Percentiles rank a stretch among this genome's conserved stretches.
Evolutionary conservation across 2,888 invertebrate species (phyloP).

Genomic region (Eristalis tenax): DNA sequence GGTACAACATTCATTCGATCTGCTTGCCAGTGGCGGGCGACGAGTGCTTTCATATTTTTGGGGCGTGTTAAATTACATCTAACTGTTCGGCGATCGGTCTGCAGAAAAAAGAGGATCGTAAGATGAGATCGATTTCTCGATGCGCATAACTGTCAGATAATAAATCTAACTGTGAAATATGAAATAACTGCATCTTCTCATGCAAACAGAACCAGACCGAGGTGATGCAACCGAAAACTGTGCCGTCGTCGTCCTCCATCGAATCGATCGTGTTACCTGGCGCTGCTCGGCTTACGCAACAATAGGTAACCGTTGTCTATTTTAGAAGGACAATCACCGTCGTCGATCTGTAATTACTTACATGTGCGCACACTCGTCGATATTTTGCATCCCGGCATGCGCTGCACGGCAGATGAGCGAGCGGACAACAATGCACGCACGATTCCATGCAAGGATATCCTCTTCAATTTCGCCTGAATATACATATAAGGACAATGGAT

Average conservation of each 20-base stretch:
- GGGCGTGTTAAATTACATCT: constrained; percentile 77
- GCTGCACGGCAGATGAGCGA: constrained; percentile 63
- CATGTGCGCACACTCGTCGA: constrained; percentile 15
- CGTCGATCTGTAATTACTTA: constrained; percentile 51
- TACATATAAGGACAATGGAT: constrained; percentile 55
- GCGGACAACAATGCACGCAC: constrained; percentile 33
- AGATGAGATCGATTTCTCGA: constrained; percentile 51
- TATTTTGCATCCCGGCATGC: constrained; percentile 58
- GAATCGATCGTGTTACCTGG: constrained; percentile 65
- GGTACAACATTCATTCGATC: constrained; percentile 51
- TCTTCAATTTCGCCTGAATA: constrained; percentile 55
- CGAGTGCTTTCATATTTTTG: constrained; percentile 50
- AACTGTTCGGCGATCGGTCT: constrained; percentile 61
- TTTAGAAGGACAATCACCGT: constrained; percentile 37
- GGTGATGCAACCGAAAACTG: constrained; percentile 55
- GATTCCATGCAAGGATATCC: constrained; percentile 30
- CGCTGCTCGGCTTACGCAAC: constrained; percentile 42
- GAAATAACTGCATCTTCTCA: constrained; percentile 43
- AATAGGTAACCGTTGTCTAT: constrained; percentile 26
- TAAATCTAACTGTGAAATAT: constrained; percentile 69
- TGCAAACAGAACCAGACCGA: constrained; percentile 44
- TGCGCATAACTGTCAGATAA: constrained; percentile 53
- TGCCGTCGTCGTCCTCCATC: constrained; percentile 37
- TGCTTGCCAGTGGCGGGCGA: constrained; percentile 14
- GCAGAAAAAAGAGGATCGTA: constrained; percentile 33